phyloP scores from a whole-genome alignment of 92 coral and sea anemone genomes.

The Desmophyllum pertusum region DNA sequence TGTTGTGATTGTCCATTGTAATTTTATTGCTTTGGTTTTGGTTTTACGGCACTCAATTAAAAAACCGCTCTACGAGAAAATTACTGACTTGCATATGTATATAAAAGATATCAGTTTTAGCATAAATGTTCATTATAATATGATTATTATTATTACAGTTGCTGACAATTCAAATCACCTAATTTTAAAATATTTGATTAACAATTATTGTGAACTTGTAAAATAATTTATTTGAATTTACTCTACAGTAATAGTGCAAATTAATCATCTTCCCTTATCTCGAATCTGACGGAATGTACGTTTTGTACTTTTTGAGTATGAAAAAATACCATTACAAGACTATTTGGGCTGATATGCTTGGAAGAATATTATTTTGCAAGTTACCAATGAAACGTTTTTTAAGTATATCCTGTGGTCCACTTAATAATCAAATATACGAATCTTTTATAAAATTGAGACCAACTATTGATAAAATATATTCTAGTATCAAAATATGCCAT shows the following conservation, averaged over 20 bases:
- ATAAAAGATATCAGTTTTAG: not conserved
- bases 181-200: not conserved
- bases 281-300: not conserved
- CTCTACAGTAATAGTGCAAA: not conserved
- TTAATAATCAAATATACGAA: not conserved
- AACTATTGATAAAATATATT: not conserved
- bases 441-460: conserved; percentile 9
- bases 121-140: not conserved
- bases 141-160: not conserved
- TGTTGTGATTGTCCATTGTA: too few species aligned
- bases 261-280: not conserved
- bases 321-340: not conserved
- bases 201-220: not conserved
- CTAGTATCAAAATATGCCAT: not conserved
- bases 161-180: not conserved
- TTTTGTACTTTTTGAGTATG: not conserved
- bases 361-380: not conserved
- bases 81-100: too few species aligned
- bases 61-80: too few species aligned
- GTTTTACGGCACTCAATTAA: too few species aligned
- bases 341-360: not conserved
- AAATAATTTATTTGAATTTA: not conserved
- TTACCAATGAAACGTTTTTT: too few species aligned
- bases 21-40: too few species aligned
- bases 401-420: not conserved